Conservation (phyloP, 2,113 vertebrate genomes). For the Rhea americana region DNA sequence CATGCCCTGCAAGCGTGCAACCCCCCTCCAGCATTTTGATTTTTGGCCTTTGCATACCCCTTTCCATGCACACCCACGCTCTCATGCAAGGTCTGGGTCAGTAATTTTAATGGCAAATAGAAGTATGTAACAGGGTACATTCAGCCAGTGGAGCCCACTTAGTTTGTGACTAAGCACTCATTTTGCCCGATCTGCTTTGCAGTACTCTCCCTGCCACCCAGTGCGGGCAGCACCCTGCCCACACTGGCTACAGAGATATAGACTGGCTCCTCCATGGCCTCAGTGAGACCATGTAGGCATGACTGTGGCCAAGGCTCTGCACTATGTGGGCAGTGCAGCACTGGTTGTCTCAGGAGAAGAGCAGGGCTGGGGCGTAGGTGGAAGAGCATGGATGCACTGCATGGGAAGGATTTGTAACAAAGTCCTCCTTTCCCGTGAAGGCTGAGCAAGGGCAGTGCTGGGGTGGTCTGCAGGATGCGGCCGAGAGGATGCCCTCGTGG, state of each 20-base stretch:
- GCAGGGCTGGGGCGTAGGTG: neutral
- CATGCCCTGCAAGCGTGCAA: neutral
- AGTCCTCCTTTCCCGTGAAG: fast-evolving
- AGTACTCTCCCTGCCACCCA: neutral
- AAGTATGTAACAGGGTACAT: neutral
- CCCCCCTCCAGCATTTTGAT: neutral
- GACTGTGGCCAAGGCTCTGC: neutral
- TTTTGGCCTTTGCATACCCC: neutral
- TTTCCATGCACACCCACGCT: too few species aligned
- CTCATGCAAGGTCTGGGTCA: neutral
- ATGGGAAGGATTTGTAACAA: neutral
- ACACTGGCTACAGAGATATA: too few species aligned
- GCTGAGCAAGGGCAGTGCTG: neutral
- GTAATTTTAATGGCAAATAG: neutral
- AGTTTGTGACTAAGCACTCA: neutral
- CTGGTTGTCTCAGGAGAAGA: neutral
- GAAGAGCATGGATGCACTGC: too few species aligned
- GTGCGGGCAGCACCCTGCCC: neutral
- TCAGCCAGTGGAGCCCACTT: neutral
- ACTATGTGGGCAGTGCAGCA: neutral
- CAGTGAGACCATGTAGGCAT: neutral
- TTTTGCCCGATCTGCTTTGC: neutral
- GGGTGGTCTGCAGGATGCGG: neutral
- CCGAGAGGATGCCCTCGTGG: neutral
- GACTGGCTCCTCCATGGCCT: neutral